phyloP scores from a whole-genome alignment of 37 sponge, comb jelly and placozoan genomes.

The Beroe forskalii region DNA sequence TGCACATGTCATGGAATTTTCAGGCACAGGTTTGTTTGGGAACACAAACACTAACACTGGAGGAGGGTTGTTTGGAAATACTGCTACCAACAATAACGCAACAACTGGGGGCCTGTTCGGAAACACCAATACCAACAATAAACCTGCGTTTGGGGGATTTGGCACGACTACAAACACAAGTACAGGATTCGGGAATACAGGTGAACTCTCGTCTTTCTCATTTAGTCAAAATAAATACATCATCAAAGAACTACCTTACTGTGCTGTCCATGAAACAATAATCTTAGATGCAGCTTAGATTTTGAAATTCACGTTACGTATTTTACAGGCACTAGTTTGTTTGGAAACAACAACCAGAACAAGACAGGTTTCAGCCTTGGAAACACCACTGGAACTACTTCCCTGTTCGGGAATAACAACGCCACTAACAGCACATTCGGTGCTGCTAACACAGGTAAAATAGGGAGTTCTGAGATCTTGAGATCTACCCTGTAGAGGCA shows the following conservation, averaged over 20 bases:
- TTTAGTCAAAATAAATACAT: no score
- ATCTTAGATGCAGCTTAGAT: no score
- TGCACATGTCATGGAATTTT: no score
- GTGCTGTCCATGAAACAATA: no score
- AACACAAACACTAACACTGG: not conserved
- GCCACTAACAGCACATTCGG: constrained; percentile 20
- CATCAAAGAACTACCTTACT: no score
- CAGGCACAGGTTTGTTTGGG: not conserved
- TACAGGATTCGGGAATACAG: not conserved
- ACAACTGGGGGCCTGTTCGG: constrained; percentile 5
- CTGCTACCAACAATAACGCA: not conserved
- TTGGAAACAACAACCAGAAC: not conserved
- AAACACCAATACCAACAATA: not conserved
- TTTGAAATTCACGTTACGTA: no score
- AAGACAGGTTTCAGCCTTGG: constrained; percentile 43
- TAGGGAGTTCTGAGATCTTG: no score
- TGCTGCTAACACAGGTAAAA: constrained; percentile 43
- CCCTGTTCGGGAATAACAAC: constrained; percentile 48
- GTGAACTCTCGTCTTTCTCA: no score
- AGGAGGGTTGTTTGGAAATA: constrained; percentile 42
- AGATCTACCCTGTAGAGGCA: no score
- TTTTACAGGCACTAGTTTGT: constrained; percentile 60
- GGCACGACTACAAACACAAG: not conserved
- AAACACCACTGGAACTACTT: not conserved
- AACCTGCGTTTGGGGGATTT: not conserved